Evolutionary conservation across 35 echinoderm and acorn worm genomes (phyloP).

Genomic region (Strongylocentrotus purpuratus): DNA sequence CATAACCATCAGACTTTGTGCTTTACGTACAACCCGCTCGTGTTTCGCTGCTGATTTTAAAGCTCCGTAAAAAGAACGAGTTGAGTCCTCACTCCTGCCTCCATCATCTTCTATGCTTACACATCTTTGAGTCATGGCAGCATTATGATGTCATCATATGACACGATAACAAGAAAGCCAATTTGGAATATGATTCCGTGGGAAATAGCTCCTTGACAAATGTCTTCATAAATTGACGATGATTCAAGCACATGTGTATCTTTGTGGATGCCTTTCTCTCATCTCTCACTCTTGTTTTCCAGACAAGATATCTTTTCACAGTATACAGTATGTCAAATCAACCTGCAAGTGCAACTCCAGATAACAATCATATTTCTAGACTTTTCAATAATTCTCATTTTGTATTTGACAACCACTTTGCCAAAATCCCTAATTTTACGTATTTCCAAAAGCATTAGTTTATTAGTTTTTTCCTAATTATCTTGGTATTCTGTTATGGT

Average conservation of each 20-base stretch:
- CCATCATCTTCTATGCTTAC: neutral
- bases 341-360: no score
- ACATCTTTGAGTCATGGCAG: neutral
- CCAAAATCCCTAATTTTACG: no score
- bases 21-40: neutral
- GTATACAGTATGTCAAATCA: no score
- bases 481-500: no score
- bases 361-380: no score
- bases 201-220: conserved; percentile 6
- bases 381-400: no score
- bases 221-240: neutral
- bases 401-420: no score
- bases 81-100: neutral
- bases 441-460: no score
- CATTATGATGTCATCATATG: neutral
- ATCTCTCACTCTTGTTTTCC: no score
- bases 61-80: neutral
- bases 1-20: neutral
- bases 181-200: neutral
- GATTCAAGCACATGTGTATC: neutral
- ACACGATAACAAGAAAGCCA: neutral
- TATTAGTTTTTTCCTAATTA: no score
- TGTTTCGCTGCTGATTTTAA: neutral
- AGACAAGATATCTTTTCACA: no score
- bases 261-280: neutral